Base-by-base conservation (phyloP, 2,113 vertebrate genomes). In the Brachypteracias leptosomus region DNA sequence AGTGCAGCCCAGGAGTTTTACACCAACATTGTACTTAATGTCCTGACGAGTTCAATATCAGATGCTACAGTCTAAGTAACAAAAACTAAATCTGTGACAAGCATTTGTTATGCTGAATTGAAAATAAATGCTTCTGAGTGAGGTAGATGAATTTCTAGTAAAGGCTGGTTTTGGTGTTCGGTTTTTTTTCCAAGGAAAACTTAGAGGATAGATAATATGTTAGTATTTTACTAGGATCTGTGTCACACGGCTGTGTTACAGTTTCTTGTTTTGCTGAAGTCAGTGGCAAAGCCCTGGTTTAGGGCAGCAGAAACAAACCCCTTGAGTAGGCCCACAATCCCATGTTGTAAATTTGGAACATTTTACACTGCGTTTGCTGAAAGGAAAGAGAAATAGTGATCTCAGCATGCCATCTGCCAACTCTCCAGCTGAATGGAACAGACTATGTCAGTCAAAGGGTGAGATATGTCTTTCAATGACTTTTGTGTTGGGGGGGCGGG, bases 381-480 rank as follows among this genome's bases (percentile, higher is more conserved):
- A 88, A 80, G 59, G 46, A 79, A 89, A 51, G 65, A 78, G 73
- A 82, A 95, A 29, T 89, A 62, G 80, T 89, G 54, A 91, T 88
- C 91, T 88, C 74, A 59, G 81, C 36, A 22, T 91, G 81, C 89
- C 84, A 89, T 95, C 91, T 97, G 92, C 83, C 90, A 91, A 2
- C 62, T 91, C 47, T 59, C 57, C 4, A 2, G 24, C 89, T 95
- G 92, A 89, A 79, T 76, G 62, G 88, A 88, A 73, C 54, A 87
- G 76, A 59, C 62, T 73, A 8, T 92, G 77, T 82, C 82, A 95
- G 84, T 78, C 49, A 80, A 83, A 93, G 88, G 68, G 33, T 71
- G 57, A 83, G 26, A 44, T 17, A 59, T 6, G 31, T 84, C 57
- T 90, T 90, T 78, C 91, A 80, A 81, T 36, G 5, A 88, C 38